phyloP scores from a whole-genome alignment of 1,140 invertebrate genomes.

The Drosophila pseudoananassae region DNA sequence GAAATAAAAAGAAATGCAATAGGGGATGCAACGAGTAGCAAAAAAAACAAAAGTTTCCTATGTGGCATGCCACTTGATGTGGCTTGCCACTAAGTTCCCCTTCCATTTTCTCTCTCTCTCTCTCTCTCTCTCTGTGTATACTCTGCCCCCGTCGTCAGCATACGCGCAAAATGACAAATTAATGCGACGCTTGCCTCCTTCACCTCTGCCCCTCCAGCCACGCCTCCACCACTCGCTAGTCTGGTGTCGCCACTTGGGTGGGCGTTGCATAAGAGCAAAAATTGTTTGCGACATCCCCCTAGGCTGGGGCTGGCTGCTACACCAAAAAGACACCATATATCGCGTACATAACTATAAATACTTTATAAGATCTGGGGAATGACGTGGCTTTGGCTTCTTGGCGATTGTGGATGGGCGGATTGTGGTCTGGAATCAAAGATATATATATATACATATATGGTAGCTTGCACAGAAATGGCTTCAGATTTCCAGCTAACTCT shows the following conservation, averaged over 20 bases:
- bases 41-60: constrained; percentile 62
- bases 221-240: neutral
- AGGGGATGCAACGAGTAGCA: constrained; percentile 48
- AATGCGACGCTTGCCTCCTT: constrained; percentile 60
- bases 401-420: neutral
- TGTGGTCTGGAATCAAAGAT: constrained; percentile 28
- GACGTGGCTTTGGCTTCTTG: constrained; percentile 15
- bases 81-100: constrained; percentile 24
- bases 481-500: constrained; percentile 37
- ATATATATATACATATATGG: neutral
- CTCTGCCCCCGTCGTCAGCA: constrained; percentile 48
- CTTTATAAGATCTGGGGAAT: constrained; percentile 41
- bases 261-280: constrained; percentile 63
- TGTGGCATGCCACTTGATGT: constrained; percentile 65
- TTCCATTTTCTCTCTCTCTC: neutral
- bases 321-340: neutral
- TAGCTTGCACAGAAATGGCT: constrained; percentile 5
- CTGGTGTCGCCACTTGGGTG: constrained; percentile 53
- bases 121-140: constrained; percentile 14
- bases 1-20: constrained; percentile 26
- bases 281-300: constrained; percentile 62
- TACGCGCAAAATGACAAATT: constrained; percentile 76
- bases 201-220: constrained; percentile 11
- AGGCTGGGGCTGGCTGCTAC: no score
- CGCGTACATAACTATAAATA: constrained; percentile 35